Evolutionary conservation across 2,888 invertebrate species (phyloP), one percentile per base, ranked within the genome.

Genomic region (Lissocephala sabroskyi): DNA sequence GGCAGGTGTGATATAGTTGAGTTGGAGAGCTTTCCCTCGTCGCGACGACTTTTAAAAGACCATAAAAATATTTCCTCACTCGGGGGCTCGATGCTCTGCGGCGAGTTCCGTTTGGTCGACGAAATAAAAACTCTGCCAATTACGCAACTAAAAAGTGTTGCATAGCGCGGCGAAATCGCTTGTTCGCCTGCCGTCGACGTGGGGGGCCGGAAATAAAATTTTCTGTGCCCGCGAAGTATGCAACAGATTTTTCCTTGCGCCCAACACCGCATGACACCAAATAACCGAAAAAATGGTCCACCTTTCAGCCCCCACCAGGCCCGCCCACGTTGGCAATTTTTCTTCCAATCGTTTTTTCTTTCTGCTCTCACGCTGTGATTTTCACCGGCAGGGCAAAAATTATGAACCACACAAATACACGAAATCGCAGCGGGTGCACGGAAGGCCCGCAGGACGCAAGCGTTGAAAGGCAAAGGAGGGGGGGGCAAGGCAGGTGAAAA

Each of bases 301-400:
- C 44, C 62, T 40, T n/a, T 28, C 49, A 48, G 44, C 41, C 33
- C 45, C n/a, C 51, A 48, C 49, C 52, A 49, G 53, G 47, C 48
- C 41, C 43, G 53, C 45, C 23, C 18, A 35, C 41, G 14, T 30
- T 17, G 29, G 45, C 11, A 18, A 33, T 30, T 42, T 14, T 26
- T 17, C 26, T 3, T 14, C 36, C 3, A 40, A 19, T 49, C 41
- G 30, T 39, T 39, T 37, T 45, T 48, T 45, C 43, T 30, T 45
- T 45, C 35, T 52, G 45, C 19, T 45, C 49, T 54, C 68, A 59
- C 40, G 68, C 68, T 70, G 68, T 49, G 68, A 74, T 70, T 74
- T 73, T 70, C 70, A 70, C 70, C 68, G 74, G 64, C 62, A 66
- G 62, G 64, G 64, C 74, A 59, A 66, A n/a, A 70, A 74, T 74